Percentiles rank a stretch among this genome's conserved stretches.
These are phyloP conservation scores for Aphodius granarius DNA, from an alignment of 2,888 invertebrate genomes.

Conservation along the genomic window DNA sequence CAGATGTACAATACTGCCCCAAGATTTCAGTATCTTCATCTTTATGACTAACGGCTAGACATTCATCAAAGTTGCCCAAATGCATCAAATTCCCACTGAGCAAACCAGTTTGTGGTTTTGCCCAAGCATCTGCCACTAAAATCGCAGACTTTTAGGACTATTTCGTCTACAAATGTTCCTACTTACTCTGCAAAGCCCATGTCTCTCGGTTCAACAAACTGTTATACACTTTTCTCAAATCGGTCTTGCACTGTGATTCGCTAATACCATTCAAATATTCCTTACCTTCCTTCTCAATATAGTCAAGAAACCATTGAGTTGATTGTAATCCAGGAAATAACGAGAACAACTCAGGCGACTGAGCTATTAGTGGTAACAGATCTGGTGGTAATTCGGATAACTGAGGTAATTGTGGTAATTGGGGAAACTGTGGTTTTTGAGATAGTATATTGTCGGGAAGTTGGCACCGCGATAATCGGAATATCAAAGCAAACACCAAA, in stretches of 20 bases:
- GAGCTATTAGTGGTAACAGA: not conserved
- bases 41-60: conserved; percentile 18
- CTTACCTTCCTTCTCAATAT: not conserved
- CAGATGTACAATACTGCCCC: conserved; percentile 22
- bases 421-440: not conserved
- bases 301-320: not conserved
- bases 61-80: conserved; percentile 35
- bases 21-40: conserved; percentile 12
- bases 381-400: no score
- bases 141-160: not conserved
- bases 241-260: not conserved
- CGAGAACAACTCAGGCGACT: not conserved
- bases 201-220: not conserved
- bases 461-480: not conserved
- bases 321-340: not conserved
- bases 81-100: conserved; percentile 30
- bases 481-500: not conserved
- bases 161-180: not conserved
- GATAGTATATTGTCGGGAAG: not conserved
- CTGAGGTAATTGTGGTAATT: not conserved
- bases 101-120: conserved; percentile 32
- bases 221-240: not conserved
- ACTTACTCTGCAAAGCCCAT: conserved; percentile 4
- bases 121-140: conserved; percentile 33
- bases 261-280: not conserved